Base-by-base conservation (phyloP, 2,888 invertebrate species). In the Trachelus tabidus region DNA sequence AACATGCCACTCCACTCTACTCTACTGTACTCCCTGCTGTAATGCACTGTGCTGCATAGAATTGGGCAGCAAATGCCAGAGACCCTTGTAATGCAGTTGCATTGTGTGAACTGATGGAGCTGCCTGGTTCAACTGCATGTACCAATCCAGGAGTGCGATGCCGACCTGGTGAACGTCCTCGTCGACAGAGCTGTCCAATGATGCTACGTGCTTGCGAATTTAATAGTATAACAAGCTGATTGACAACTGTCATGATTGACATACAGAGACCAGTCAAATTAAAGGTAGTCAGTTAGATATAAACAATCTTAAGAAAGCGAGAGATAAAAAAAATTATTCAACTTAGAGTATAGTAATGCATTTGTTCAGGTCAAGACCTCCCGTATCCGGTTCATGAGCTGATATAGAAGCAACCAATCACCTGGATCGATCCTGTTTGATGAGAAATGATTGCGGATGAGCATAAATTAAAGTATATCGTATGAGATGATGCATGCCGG, bases 11-110 rank as follows among this genome's bases (percentile, higher is more conserved):
- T 79, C 31, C 23, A 31, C 69, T 74, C 68, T 75, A 76, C 80
- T 80, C 77, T 76, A 80, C 79, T 80, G 73, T 76, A 80, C 79
- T 80, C 75, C 79, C 79, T 73, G 77, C 73, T 40, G 34, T 77
- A 73, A 73, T 56, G 69, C 78, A 73, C 56, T 78, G 77, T 34
- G 69, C 35, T 77, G 35, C 75, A 68, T 77, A 79, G 75, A 76
- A 80, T 80, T 79, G 80, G 77, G 76, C 80, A 77, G 75, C 76
- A 73, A 77, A 76, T 75, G 79, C 73, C 71, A 31, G 71, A 34
- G 75, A 34, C 68, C 37, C 68, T 74, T 76, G 73, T 71, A 77
- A 79, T 77, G 77, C 77, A 77, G 77, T 77, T 69, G 71, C 77
- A 79, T 77, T 79, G 77, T 76, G 79, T 69, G 56, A 56, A 56